A percentile compares a stretch with the other conserved stretches of the same genome.
Evolutionary conservation across 2,113 vertebrate genomes (phyloP).

Genomic region (Sitta europaea): DNA sequence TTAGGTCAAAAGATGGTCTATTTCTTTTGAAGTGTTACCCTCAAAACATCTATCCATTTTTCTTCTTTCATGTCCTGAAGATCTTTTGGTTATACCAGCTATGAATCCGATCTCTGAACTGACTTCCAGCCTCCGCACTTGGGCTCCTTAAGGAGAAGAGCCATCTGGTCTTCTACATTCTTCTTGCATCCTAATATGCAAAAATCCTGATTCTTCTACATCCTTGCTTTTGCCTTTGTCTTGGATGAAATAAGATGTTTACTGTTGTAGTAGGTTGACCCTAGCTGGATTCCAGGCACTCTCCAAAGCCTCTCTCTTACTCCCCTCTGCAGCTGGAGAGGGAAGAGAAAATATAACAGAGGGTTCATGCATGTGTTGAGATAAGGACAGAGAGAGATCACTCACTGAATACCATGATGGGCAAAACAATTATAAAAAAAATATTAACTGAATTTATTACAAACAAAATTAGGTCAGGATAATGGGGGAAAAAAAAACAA

Average conservation of each 20-base stretch:
- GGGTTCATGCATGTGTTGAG: too few species aligned
- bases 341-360: background rate
- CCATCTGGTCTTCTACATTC: background rate
- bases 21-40: background rate
- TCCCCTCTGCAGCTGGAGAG: background rate
- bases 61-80: background rate
- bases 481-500: background rate
- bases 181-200: background rate
- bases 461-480: background rate
- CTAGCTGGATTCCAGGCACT: background rate
- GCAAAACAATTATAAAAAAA: too few species aligned
- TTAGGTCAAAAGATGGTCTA: background rate
- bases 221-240: background rate
- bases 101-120: background rate
- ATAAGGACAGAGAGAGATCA: background rate
- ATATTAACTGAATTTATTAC: too few species aligned
- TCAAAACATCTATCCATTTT: background rate
- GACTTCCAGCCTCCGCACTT: background rate
- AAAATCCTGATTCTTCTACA: background rate
- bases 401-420: background rate
- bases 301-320: background rate
- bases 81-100: background rate
- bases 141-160: background rate
- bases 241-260: background rate
- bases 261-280: background rate